Conservation (phyloP, 2,888 invertebrate genomes). For the Athetis lepigone region DNA sequence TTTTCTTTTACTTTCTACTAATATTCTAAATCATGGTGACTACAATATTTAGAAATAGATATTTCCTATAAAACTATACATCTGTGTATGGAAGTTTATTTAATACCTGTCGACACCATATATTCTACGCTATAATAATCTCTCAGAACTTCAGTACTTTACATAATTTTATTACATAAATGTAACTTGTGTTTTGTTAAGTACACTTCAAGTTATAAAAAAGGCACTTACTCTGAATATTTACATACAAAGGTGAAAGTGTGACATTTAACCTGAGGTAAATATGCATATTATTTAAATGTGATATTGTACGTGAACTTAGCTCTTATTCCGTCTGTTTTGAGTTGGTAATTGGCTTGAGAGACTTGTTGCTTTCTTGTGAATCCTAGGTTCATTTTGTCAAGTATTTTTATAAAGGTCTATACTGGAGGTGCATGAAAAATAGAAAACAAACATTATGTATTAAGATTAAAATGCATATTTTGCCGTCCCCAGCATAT, state of each 20-base stretch:
- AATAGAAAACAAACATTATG: no score
- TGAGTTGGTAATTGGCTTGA: constrained; percentile 2
- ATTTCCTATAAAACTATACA: no score
- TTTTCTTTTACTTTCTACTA: no score
- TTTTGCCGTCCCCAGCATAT: no score
- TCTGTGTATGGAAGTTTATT: background rate
- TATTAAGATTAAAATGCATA: no score
- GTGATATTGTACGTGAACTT: constrained; percentile 12
- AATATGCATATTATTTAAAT: background rate
- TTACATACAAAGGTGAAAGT: background rate
- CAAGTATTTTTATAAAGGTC: background rate
- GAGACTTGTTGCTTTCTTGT: constrained; percentile 7
- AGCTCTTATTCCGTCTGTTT: constrained; percentile 1
- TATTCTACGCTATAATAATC: no score
- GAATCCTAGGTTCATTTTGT: constrained; percentile 2
- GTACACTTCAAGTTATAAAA: constrained; percentile 5
- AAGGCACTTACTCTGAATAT: background rate
- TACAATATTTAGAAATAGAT: no score
- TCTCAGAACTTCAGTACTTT: background rate
- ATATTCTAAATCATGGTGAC: no score
- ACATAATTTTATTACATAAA: constrained; percentile 2
- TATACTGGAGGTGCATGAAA: background rate
- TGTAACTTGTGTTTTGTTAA: constrained; percentile 9
- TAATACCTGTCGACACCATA: background rate
- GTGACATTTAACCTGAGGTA: background rate